Percentiles rank a stretch among this genome's conserved stretches.
Conservation (phyloP, 2,113 vertebrate species). For the Sturnus vulgaris region DNA sequence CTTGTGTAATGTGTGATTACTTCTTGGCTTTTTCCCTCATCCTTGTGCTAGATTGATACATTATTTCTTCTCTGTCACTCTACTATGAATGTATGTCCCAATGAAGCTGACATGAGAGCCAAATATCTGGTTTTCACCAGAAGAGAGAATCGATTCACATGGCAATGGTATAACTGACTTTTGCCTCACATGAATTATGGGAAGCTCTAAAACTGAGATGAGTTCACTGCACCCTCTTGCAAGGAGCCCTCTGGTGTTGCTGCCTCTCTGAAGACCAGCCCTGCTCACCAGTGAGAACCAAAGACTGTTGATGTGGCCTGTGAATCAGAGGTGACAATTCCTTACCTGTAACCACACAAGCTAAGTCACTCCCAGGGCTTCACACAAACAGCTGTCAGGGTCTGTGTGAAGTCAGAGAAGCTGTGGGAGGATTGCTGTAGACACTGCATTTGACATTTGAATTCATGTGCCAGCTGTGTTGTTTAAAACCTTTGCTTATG, state of each 20-base stretch:
- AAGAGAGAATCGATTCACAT: not conserved
- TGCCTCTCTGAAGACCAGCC: not conserved
- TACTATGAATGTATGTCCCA: not conserved
- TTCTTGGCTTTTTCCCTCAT: not conserved
- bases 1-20: not conserved
- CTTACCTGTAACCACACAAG: not conserved
- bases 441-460: not conserved
- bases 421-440: not conserved
- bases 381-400: not conserved
- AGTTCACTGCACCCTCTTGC: not conserved
- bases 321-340: not conserved
- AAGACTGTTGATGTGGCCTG: not conserved
- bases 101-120: not conserved
- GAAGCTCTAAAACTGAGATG: not conserved
- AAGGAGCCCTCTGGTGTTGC: not conserved
- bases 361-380: not conserved
- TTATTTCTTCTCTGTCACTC: not conserved
- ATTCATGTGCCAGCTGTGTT: not conserved
- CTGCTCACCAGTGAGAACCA: not conserved
- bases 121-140: not conserved
- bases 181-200: rapidly evolving
- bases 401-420: not conserved
- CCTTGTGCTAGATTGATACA: not conserved
- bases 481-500: not conserved
- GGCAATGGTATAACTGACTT: not conserved